These are phyloP conservation scores for Apodemia mormo DNA, from an alignment of 2,888 invertebrate genomes.

Conservation along the genomic window DNA sequence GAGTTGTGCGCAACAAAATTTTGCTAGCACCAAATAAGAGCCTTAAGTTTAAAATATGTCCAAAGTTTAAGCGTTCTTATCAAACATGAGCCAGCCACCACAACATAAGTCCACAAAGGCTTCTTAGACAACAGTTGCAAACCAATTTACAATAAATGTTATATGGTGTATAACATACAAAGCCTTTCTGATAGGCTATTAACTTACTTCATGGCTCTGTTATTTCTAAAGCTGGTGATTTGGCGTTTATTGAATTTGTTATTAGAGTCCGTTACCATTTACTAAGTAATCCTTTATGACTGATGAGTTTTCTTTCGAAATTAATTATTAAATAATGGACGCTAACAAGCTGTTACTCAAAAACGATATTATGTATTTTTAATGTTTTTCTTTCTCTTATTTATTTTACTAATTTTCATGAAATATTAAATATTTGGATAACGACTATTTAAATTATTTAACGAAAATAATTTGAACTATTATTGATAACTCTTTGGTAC, in stretches of 20 bases:
- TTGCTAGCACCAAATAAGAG: neutral
- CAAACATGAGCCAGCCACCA: constrained; percentile 41
- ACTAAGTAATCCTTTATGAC: neutral
- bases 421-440: no score
- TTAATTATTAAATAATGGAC: neutral
- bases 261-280: neutral
- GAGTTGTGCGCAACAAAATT: neutral
- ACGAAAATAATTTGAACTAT: no score
- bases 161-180: constrained; percentile 31
- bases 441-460: no score
- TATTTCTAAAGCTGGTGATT: constrained; percentile 7
- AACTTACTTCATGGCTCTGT: constrained; percentile 22
- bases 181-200: constrained; percentile 23
- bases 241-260: constrained; percentile 17
- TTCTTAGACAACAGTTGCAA: constrained; percentile 39
- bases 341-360: no score
- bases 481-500: no score
- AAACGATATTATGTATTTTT: no score
- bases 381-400: no score
- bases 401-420: no score
- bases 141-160: constrained; percentile 47
- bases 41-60: neutral
- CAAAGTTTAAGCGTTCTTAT: constrained; percentile 27
- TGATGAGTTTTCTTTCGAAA: neutral
- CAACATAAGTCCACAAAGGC: constrained; percentile 42